Evolutionary conservation across 2,113 vertebrate species (phyloP).

Genomic region (Lonchura striata): DNA sequence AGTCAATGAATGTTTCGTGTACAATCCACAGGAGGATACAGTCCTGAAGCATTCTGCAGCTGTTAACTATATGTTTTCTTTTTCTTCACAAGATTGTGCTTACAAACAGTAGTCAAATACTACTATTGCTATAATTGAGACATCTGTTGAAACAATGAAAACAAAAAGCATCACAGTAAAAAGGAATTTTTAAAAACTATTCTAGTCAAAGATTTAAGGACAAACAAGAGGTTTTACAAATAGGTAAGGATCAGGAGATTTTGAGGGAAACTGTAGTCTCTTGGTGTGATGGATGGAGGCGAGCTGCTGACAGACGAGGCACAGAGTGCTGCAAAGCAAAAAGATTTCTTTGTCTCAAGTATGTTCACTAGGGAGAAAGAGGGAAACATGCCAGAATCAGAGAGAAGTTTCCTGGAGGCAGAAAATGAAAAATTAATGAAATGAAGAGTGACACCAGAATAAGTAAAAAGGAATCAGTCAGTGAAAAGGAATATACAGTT

Average conservation of each 20-base stretch:
- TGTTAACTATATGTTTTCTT: neutral
- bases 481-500: conserved; percentile 12
- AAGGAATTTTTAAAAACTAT: neutral
- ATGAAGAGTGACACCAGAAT: conserved; percentile 66
- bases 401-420: conserved; percentile 68
- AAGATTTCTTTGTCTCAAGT: conserved; percentile 68
- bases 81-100: neutral
- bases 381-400: conserved; percentile 65
- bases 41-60: neutral
- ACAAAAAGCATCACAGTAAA: neutral
- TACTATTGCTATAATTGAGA: conserved; percentile 18
- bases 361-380: conserved; percentile 61
- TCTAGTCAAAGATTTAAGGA: neutral
- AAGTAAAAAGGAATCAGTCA: conserved; percentile 57
- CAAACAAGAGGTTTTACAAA: conserved; percentile 60
- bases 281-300: conserved; percentile 47
- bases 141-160: conserved; percentile 6
- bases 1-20: neutral
- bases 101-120: neutral
- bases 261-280: conserved; percentile 32
- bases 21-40: neutral
- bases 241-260: conserved; percentile 44
- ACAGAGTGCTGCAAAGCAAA: conserved; percentile 59
- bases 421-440: conserved; percentile 73
- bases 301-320: conserved; percentile 65